phyloP scores from a whole-genome alignment of 1,140 invertebrate genomes.

The Drosophila setifemur region DNA sequence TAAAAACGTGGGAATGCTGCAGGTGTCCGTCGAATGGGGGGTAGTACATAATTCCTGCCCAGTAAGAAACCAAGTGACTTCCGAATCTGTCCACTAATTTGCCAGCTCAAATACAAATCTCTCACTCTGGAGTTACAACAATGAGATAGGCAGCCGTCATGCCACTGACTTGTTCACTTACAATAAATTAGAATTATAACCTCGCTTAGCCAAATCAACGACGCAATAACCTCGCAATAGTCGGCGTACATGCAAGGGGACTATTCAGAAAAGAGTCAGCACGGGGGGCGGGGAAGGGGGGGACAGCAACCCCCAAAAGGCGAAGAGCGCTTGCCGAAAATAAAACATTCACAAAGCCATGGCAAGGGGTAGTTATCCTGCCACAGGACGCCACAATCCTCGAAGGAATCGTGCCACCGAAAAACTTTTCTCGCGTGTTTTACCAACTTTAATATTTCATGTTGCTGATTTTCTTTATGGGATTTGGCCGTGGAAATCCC shows the following conservation, averaged over 20 bases:
- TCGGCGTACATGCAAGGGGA: constrained; percentile 62
- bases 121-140: not conserved
- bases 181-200: constrained; percentile 77
- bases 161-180: constrained; percentile 58
- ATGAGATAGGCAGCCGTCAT: constrained; percentile 24
- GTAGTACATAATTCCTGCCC: not conserved
- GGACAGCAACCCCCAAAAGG: constrained; percentile 53
- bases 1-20: constrained; percentile 32
- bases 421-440: constrained; percentile 76
- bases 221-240: constrained; percentile 70
- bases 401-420: constrained; percentile 27
- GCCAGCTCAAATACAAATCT: not conserved
- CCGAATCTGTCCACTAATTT: constrained; percentile 25
- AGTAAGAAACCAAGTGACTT: constrained; percentile 6
- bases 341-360: constrained; percentile 17
- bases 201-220: constrained; percentile 76
- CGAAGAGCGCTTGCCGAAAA: constrained; percentile 42
- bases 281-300: not conserved
- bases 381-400: constrained; percentile 22
- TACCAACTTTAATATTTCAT: constrained; percentile 78
- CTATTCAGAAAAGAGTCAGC: constrained; percentile 31
- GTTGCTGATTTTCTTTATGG: constrained; percentile 76
- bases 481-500: constrained; percentile 42
- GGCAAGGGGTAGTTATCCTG: constrained; percentile 48
- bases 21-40: constrained; percentile 15